Conservation (phyloP, 2,797 vertebrate genomes). For the Danio tinwini region DNA sequence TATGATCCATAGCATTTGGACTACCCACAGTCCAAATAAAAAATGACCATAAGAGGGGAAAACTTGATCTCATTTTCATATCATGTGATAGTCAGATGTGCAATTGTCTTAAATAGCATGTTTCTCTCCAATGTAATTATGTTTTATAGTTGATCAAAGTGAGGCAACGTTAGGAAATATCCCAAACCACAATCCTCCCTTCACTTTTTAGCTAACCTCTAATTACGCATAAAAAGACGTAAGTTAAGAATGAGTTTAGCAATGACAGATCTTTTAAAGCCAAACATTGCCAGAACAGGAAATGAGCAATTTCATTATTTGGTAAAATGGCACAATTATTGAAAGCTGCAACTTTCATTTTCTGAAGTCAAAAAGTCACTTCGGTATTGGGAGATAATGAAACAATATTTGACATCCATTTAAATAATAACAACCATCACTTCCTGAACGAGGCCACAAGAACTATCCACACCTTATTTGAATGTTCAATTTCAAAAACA, state of each 20-base stretch:
- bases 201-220: slow-evolving; percentile 41
- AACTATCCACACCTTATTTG: slow-evolving; percentile 39
- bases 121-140: slow-evolving; percentile 20
- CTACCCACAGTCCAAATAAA: slow-evolving; percentile 11
- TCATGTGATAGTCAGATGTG: slow-evolving; percentile 7
- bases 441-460: background rate
- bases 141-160: slow-evolving; percentile 48
- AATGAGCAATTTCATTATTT: slow-evolving; percentile 41
- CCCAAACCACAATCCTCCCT: slow-evolving; percentile 45
- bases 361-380: background rate
- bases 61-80: slow-evolving; percentile 14
- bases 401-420: background rate
- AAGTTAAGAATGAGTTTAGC: slow-evolving; percentile 38
- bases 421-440: background rate
- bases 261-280: slow-evolving; percentile 39
- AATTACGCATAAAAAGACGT: slow-evolving; percentile 44
- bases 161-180: slow-evolving; percentile 41
- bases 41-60: background rate
- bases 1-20: slow-evolving; percentile 9
- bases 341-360: slow-evolving; percentile 15
- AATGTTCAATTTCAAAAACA: slow-evolving; percentile 38
- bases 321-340: slow-evolving; percentile 45
- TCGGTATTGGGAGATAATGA: background rate
- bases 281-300: slow-evolving; percentile 44
- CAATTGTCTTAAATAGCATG: slow-evolving; percentile 39